Evolutionary conservation across 2,113 vertebrate species (phyloP).

Genomic region (Climacteris rufus): DNA sequence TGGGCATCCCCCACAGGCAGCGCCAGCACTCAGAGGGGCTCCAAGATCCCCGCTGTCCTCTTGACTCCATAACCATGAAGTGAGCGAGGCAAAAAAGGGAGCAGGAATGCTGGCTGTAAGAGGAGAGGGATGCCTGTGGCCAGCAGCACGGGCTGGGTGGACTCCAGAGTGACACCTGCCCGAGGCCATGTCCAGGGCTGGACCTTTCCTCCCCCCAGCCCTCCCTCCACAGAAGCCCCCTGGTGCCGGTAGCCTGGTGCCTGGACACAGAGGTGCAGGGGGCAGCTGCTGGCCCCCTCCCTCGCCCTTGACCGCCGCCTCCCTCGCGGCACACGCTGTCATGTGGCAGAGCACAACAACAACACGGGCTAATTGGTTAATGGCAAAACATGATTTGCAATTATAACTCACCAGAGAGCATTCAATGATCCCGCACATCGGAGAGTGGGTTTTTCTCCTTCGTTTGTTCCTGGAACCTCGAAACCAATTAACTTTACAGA

Average conservation of each 20-base stretch:
- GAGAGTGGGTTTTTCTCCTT: constrained; percentile 51
- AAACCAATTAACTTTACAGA: constrained; percentile 69
- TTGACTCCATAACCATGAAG: background rate
- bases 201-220: background rate
- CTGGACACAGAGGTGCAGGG: fast-evolving
- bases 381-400: constrained; percentile 61
- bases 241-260: fast-evolving
- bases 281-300: background rate
- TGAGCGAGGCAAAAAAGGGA: background rate
- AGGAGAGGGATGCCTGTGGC: background rate
- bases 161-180: background rate
- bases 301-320: background rate
- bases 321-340: background rate
- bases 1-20: background rate
- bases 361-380: constrained; percentile 62
- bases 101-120: background rate
- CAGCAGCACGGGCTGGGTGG: background rate
- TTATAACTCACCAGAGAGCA: constrained; percentile 57
- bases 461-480: constrained; percentile 63
- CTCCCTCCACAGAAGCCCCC: background rate
- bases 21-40: fast-evolving
- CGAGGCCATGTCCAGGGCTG: fast-evolving
- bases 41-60: background rate
- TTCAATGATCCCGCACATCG: constrained; percentile 34
- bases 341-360: constrained; percentile 48